phyloP scores from a whole-genome alignment of 2,113 vertebrate species.

The Silurus asotus region DNA sequence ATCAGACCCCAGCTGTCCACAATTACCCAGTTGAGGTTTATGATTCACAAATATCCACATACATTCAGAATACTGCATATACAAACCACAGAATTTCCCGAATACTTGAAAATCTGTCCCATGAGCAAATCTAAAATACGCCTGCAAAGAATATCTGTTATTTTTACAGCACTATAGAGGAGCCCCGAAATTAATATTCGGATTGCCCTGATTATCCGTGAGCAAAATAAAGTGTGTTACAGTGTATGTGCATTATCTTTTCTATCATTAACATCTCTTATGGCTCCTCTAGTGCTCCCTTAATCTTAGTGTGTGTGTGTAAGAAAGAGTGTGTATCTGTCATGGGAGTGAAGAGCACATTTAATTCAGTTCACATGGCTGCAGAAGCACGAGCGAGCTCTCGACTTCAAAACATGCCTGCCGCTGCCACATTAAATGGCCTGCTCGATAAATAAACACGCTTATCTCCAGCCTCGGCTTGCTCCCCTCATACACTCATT shows the following conservation, averaged over 20 bases:
- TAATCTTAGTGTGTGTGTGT: neutral
- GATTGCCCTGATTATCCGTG: neutral
- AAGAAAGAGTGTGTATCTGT: neutral
- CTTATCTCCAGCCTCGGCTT: slow-evolving; percentile 63
- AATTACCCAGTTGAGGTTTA: too few species aligned
- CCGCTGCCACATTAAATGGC: slow-evolving; percentile 63
- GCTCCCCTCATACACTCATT: slow-evolving; percentile 66
- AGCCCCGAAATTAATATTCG: neutral
- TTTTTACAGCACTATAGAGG: neutral
- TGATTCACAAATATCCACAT: neutral
- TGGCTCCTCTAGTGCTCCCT: neutral
- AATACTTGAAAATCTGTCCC: neutral
- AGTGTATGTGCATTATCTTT: neutral
- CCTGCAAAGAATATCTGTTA: neutral
- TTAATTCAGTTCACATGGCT: slow-evolving; percentile 28
- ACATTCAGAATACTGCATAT: neutral
- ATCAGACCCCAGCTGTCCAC: neutral
- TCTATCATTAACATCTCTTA: neutral
- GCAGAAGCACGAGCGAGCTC: slow-evolving; percentile 22
- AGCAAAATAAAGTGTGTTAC: neutral
- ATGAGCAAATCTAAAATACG: neutral
- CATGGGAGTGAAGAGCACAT: neutral
- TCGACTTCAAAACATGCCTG: slow-evolving; percentile 40
- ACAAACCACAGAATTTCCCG: neutral
- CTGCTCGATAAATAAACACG: slow-evolving; percentile 75